phyloP scores from a whole-genome alignment of 2,113 vertebrate genomes.

The Isichthys henryi region DNA sequence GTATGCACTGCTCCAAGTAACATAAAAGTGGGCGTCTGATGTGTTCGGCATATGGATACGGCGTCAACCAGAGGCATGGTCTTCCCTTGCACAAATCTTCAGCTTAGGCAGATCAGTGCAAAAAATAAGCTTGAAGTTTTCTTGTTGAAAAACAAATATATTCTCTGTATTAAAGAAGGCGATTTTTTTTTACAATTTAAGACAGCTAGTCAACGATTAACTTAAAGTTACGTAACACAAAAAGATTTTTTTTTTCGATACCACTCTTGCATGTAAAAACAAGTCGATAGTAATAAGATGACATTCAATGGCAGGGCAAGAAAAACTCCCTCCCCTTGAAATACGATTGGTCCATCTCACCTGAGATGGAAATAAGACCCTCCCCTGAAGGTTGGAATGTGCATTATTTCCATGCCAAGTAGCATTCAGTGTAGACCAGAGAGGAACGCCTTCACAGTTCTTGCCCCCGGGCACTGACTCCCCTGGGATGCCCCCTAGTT shows the following conservation, averaged over 20 bases:
- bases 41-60: background rate
- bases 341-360: background rate
- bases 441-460: background rate
- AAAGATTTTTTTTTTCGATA: background rate
- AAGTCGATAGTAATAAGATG: background rate
- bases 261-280: background rate
- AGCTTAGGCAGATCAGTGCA: background rate
- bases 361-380: background rate
- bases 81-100: background rate
- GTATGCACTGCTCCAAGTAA: background rate
- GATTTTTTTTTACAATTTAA: background rate
- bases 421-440: background rate
- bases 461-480: background rate
- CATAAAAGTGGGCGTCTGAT: background rate
- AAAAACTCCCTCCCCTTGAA: background rate
- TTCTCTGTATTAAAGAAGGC: background rate
- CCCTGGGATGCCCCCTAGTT: constrained; percentile 3
- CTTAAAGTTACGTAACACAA: background rate
- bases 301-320: background rate
- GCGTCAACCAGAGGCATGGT: background rate
- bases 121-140: background rate
- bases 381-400: constrained; percentile 20
- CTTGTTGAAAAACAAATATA: background rate
- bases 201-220: background rate
- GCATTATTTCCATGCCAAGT: background rate